Percentiles rank a stretch among this genome's conserved stretches.
Evolutionary conservation across 2,888 invertebrate genomes (phyloP).

Genomic region (Lottia gigantea): DNA sequence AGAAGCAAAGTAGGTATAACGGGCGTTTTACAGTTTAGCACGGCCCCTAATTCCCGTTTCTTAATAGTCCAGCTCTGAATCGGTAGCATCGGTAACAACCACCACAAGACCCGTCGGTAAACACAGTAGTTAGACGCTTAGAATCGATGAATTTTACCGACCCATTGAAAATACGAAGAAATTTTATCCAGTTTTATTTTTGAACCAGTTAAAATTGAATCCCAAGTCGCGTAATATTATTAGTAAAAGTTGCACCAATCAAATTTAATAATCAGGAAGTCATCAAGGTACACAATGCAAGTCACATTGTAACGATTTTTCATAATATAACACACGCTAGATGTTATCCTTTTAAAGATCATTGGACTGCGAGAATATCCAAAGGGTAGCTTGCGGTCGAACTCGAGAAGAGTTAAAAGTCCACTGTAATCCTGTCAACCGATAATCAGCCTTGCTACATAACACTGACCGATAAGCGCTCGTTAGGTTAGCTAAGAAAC

Average conservation of each 20-base stretch:
- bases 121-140: too few species aligned
- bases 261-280: neutral
- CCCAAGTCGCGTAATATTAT: too few species aligned
- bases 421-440: conserved; percentile 10
- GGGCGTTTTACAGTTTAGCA: too few species aligned
- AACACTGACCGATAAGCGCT: conserved; percentile 6
- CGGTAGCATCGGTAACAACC: too few species aligned
- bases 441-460: neutral
- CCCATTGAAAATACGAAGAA: too few species aligned
- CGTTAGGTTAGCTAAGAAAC: neutral
- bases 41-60: too few species aligned
- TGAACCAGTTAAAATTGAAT: too few species aligned
- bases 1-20: too few species aligned
- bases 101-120: too few species aligned
- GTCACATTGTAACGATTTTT: neutral
- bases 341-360: neutral
- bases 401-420: neutral
- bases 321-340: neutral
- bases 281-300: conserved; percentile 4
- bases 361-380: neutral
- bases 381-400: neutral
- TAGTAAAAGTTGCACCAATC: neutral
- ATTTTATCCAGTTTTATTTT: too few species aligned
- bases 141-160: too few species aligned
- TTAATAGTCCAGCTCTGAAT: too few species aligned